These are phyloP conservation scores for Leptinotarsa peninsularis DNA, from an alignment of 2,888 invertebrate species.

Conservation along the genomic window DNA sequence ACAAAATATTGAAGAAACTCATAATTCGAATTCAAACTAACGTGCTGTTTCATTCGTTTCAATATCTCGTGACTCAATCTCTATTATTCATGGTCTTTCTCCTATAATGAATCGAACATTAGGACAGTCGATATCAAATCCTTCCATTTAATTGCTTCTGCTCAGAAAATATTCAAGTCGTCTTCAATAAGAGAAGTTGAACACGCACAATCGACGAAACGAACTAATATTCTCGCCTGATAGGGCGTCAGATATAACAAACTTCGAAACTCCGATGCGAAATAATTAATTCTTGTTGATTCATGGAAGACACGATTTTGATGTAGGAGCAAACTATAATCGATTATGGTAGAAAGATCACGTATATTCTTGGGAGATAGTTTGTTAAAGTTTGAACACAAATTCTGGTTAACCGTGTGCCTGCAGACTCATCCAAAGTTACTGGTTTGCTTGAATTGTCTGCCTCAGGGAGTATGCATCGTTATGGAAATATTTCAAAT, in stretches of 20 bases:
- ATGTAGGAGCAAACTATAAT: slow-evolving; percentile 24
- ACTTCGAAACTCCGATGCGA: slow-evolving; percentile 17
- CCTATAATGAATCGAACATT: background rate
- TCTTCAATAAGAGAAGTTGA: slow-evolving; percentile 3
- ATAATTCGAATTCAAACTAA: background rate
- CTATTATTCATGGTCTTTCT: background rate
- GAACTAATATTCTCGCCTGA: slow-evolving; percentile 14
- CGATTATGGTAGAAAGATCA: slow-evolving; percentile 27
- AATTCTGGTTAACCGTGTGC: slow-evolving; percentile 23
- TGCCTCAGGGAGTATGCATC: background rate
- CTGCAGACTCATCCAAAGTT: slow-evolving; percentile 17
- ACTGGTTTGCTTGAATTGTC: slow-evolving; percentile 10
- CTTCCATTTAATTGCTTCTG: background rate
- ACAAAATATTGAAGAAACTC: background rate
- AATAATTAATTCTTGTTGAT: slow-evolving; percentile 25
- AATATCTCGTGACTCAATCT: background rate
- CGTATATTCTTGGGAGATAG: slow-evolving; percentile 28
- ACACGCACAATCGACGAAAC: slow-evolving; percentile 21
- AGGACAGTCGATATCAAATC: background rate
- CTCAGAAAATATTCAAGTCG: slow-evolving; percentile 23
- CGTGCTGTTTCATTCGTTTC: too few relatives aligned
- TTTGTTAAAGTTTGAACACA: slow-evolving; percentile 26
- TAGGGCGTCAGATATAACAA: slow-evolving; percentile 22
- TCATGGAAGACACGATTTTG: slow-evolving; percentile 28
- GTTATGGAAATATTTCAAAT: background rate